These are phyloP conservation scores for Drosophila colorata DNA, from an alignment of 2,888 invertebrate species.

Conservation along the genomic window DNA sequence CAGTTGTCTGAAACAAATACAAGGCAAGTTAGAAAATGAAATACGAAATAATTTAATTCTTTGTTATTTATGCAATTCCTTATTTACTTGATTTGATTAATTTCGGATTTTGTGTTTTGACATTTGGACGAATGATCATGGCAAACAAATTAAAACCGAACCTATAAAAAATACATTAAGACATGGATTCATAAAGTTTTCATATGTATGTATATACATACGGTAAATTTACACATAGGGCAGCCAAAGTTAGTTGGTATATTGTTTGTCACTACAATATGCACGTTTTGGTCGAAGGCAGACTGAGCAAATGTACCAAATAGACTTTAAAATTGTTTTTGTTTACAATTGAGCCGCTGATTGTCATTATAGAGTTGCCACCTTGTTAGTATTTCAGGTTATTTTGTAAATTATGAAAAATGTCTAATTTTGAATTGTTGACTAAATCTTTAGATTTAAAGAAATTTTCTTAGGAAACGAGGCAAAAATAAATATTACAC, in stretches of 20 bases:
- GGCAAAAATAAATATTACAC: too few relatives aligned
- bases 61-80: neutral
- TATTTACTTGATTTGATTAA: neutral
- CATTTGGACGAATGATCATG: neutral
- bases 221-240: neutral
- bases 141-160: neutral
- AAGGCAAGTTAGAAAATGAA: constrained; percentile 55
- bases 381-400: neutral
- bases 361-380: constrained; percentile 4
- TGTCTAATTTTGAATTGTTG: too few relatives aligned
- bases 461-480: too few relatives aligned
- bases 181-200: neutral
- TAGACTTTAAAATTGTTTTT: neutral
- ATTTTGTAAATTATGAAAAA: too few relatives aligned
- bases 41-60: neutral
- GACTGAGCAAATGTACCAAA: too few relatives aligned
- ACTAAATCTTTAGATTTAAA: too few relatives aligned
- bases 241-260: neutral
- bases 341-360: constrained; percentile 3
- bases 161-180: neutral
- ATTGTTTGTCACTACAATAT: too few relatives aligned
- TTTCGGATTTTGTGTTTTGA: neutral
- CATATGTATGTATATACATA: neutral
- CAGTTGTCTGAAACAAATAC: constrained; percentile 16
- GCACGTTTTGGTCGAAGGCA: too few relatives aligned